Base-by-base conservation (phyloP, 2,797 vertebrate species). In the Scarus forsteni region DNA sequence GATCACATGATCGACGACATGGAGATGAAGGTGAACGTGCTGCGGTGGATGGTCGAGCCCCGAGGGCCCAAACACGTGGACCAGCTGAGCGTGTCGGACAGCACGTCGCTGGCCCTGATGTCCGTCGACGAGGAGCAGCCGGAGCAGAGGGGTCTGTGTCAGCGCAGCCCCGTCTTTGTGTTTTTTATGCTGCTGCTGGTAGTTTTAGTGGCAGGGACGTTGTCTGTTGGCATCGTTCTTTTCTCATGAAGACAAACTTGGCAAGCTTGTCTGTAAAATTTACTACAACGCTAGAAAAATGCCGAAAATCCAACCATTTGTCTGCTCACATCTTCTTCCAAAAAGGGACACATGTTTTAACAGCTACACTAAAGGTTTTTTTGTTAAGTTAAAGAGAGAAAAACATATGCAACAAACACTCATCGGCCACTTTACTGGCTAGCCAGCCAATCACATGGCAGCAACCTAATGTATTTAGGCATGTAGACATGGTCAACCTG, bases 11-110 rank as follows among this genome's bases (percentile, higher is more conserved):
- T 94, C 19, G 92, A 91, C 8, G 89, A 94, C 82, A 94, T 92
- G 91, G 94, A 94, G 89, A 71, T 44, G 78, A 95, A 94, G 74
- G 91, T 94, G 7, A 90, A 92, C 11, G 93, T 93, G 12, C 39
- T 93, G 77, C 88, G 92, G 51, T 94, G 92, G 92, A 89, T 83
- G 83, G 92, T 92, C 73, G 86, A 95, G 75, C 88, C 93, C 19
- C 73, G 0, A 0, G 65, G 85, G n/a, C 86, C 86, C 0, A 80
- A 90, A 85, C 77, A 93, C 0, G 84, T 84, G 10, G 94, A 95
- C 14, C 83, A 87, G 0, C 68, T 92, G 8, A 93, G 92, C 90
- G 88, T 85, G 80, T 52, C 77, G 0, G 91, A 93, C 79, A 93
- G 87, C 71, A 57, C 78, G 62, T 94, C 93, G 3, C 45, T 93